These are phyloP conservation scores for Eucera pruinosa DNA, from an alignment of 2,888 invertebrate genomes.

Conservation along the genomic window DNA sequence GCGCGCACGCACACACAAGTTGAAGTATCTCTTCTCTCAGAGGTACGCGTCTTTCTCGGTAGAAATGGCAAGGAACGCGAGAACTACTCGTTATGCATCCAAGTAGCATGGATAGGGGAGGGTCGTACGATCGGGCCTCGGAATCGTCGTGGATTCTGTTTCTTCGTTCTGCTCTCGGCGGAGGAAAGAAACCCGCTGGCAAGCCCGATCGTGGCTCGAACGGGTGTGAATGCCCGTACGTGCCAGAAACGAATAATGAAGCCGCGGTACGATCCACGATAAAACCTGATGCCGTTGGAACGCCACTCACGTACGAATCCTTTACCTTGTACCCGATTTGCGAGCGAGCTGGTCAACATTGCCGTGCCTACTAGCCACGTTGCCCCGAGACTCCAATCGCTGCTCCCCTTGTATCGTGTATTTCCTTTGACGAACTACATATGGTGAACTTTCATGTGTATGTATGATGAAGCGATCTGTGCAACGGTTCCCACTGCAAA, in stretches of 20 bases:
- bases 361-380: slow-evolving; percentile 63
- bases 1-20: not conserved
- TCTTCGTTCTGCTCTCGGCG: slow-evolving; percentile 56
- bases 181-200: slow-evolving; percentile 66
- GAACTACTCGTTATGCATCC: slow-evolving; percentile 65
- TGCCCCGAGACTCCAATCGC: slow-evolving; percentile 47
- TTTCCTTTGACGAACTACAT: not conserved
- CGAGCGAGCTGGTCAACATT: slow-evolving; percentile 68
- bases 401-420: not conserved
- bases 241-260: slow-evolving; percentile 76
- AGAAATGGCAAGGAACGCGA: slow-evolving; percentile 64
- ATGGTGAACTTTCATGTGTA: slow-evolving; percentile 25
- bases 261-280: slow-evolving; percentile 72
- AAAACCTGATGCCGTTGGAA: slow-evolving; percentile 69
- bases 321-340: slow-evolving; percentile 76
- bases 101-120: slow-evolving; percentile 44
- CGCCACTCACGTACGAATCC: slow-evolving; percentile 74
- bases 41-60: slow-evolving; percentile 54
- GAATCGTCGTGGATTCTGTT: slow-evolving; percentile 64
- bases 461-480: not conserved
- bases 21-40: slow-evolving; percentile 26
- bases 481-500: not conserved
- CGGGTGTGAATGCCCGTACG: slow-evolving; percentile 75
- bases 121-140: slow-evolving; percentile 41
- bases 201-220: slow-evolving; percentile 63